Evolutionary conservation across 2,113 vertebrate species (phyloP).

Genomic region (Xiphophorus couchianus): DNA sequence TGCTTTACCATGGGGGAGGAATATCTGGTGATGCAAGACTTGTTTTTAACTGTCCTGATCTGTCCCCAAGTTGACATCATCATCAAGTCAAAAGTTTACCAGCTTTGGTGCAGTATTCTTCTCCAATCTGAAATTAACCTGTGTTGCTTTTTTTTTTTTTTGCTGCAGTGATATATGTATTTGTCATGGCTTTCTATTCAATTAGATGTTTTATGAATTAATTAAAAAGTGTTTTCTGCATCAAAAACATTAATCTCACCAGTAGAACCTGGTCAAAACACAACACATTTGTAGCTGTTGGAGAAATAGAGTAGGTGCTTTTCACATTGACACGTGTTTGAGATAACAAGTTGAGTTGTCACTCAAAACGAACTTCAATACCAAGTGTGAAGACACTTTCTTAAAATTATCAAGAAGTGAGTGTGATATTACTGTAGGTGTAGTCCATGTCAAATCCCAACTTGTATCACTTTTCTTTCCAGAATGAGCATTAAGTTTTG

Average conservation of each 20-base stretch:
- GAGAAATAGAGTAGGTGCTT: too few species aligned
- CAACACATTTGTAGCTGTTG: too few species aligned
- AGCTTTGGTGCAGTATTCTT: neutral
- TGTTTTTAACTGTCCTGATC: neutral
- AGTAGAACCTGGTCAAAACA: neutral
- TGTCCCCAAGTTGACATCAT: neutral
- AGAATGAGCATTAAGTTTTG: too few species aligned
- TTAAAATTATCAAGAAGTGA: too few species aligned
- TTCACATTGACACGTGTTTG: too few species aligned
- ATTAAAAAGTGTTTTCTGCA: neutral
- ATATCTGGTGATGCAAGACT: neutral
- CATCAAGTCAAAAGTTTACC: neutral
- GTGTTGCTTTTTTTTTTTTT: neutral
- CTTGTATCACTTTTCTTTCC: too few species aligned
- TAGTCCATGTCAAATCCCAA: too few species aligned
- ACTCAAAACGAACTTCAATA: too few species aligned
- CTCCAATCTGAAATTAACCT: neutral
- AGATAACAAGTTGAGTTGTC: too few species aligned
- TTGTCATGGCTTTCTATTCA: neutral
- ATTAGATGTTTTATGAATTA: neutral
- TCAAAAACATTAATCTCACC: neutral
- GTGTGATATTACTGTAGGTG: too few species aligned
- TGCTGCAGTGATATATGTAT: neutral
- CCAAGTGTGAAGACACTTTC: too few species aligned
- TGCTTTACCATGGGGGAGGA: conserved; percentile 4